A percentile compares a stretch with the other conserved stretches of the same genome.
These are phyloP conservation scores for Pitta sordida DNA, from an alignment of 2,113 vertebrate species.

Conservation along the genomic window DNA sequence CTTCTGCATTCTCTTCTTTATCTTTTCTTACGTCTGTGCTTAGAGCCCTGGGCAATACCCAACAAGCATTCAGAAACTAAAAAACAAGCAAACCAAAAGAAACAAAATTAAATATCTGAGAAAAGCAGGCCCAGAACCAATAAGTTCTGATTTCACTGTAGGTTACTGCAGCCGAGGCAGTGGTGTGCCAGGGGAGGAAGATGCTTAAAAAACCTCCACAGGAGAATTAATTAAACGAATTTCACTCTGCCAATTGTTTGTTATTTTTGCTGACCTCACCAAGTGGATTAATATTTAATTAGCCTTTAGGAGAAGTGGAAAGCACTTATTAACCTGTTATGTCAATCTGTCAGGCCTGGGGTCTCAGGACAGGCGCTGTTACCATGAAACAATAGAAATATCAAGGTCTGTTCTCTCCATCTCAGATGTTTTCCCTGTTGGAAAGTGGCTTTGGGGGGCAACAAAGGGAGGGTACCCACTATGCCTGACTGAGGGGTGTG, in stretches of 20 bases:
- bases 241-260: constrained; percentile 85
- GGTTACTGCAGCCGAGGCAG: constrained; percentile 18
- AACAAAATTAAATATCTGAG: constrained; percentile 39
- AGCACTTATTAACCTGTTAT: constrained; percentile 96
- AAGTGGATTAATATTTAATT: constrained; percentile 99
- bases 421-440: not conserved
- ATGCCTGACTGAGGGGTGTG: not conserved
- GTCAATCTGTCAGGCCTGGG: constrained; percentile 90
- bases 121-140: constrained; percentile 44
- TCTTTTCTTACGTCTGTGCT: not conserved
- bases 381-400: constrained; percentile 53
- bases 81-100: not conserved
- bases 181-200: constrained; percentile 65
- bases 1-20: not conserved
- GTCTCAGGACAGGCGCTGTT: constrained; percentile 76
- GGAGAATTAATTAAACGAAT: constrained; percentile 92
- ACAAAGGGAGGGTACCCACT: not conserved
- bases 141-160: constrained; percentile 59
- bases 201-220: constrained; percentile 74
- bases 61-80: not conserved
- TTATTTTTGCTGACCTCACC: constrained; percentile 96
- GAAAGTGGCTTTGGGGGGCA: not conserved
- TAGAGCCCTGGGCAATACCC: not conserved
- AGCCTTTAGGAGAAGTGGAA: constrained; percentile 93
- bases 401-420: not conserved